Evolutionary conservation across 1,140 invertebrate genomes (phyloP), one percentile per base, ranked within the genome.

Genomic region (Drosophila azteca): DNA sequence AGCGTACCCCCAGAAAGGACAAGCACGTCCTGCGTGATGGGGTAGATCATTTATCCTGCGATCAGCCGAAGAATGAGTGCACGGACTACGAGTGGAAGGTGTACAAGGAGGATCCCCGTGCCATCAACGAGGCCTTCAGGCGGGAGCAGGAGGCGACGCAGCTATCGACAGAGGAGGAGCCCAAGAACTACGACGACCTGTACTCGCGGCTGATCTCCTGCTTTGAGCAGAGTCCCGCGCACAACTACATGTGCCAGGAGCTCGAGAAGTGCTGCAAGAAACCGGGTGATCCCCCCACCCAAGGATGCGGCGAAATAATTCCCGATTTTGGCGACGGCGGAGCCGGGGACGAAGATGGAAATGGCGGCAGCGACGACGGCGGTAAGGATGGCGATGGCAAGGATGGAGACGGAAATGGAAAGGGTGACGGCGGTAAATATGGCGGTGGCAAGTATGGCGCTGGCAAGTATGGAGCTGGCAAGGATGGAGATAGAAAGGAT

Each of bases 161-260:
- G 20, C 0, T 3, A 2, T 1, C 2, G 3, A 22, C 4, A 6
- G 17, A 58, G 3, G 45, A 57, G 6, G 82, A 85, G 48, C 82
- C 82, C 3, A 49, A 22, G 17, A 68, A 88, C 52, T 87, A 87
- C 39, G 82, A 87, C 0, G 83, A 87, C 46, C 57, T 87, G 1
- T 87, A 78, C 51, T 24, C 54, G 6, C 45, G 77, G 0, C 44
- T 87, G 5, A 8, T 63, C 0, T 20, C 13, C 7, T 88, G 82
- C 31, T 87, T 87, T 24, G 57, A 65, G 6, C 51, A 48, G 7
- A 3, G 58, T 13, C 48, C 8, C 1, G n/a, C 41, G 1, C 45
- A 6, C 13, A 58, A 15, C 20, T 22, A 6, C 0, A 26, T 61
- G 6, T 71, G 80, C 31, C 22, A 50, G 7, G 5, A 29, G 0